Evolutionary conservation across 2,113 vertebrate genomes (phyloP).

Genomic region (Sterna hirundo): DNA sequence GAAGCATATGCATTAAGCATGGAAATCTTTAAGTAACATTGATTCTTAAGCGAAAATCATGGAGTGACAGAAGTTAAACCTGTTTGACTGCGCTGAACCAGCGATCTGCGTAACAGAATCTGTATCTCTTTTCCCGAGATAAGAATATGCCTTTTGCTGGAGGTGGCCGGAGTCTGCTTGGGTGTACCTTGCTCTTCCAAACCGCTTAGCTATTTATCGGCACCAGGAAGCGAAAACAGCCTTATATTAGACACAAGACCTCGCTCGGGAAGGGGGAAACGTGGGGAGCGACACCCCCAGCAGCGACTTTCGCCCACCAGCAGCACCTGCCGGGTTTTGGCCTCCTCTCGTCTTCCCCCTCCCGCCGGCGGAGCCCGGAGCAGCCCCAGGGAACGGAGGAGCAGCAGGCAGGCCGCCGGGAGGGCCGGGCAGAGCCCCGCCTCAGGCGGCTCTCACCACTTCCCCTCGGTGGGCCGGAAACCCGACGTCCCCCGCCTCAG

Average conservation of each 20-base stretch:
- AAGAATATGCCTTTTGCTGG: background rate
- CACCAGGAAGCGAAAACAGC: fast-evolving
- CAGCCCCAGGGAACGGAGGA: too few relatives aligned
- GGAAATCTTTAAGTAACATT: background rate
- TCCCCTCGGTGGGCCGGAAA: background rate
- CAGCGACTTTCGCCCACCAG: background rate
- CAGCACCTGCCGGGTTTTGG: fast-evolving
- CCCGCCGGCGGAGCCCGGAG: too few relatives aligned
- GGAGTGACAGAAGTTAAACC: background rate
- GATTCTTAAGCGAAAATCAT: background rate
- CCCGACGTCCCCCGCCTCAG: background rate
- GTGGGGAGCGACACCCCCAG: background rate
- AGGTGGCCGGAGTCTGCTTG: fast-evolving
- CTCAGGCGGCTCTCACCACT: too few relatives aligned
- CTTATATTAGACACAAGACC: fast-evolving
- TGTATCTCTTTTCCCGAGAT: fast-evolving
- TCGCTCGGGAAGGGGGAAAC: background rate
- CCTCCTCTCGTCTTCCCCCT: fast-evolving
- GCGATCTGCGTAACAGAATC: too few relatives aligned
- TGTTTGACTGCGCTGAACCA: background rate
- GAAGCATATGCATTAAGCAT: fast-evolving
- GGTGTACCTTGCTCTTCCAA: too few relatives aligned
- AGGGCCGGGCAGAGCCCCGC: background rate
- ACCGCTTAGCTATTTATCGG: fast-evolving
- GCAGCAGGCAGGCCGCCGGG: background rate